These are phyloP conservation scores for Drosophila pullipes DNA, from an alignment of 2,888 invertebrate species.

Conservation along the genomic window DNA sequence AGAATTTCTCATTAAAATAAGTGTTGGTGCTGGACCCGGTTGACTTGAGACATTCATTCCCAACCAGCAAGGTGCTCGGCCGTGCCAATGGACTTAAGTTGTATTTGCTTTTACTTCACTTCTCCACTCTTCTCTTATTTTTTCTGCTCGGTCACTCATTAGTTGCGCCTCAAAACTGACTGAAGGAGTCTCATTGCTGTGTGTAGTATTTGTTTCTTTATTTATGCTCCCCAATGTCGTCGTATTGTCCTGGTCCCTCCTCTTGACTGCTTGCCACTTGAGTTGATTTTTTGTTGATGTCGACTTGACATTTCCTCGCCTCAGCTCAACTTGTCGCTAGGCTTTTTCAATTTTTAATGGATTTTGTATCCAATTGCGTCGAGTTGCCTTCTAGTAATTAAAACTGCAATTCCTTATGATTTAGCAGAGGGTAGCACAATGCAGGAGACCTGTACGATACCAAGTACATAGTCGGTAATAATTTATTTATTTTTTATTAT, in stretches of 20 bases:
- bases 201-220: constrained; percentile 46
- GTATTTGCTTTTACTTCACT: neutral
- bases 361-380: constrained; percentile 58
- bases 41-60: constrained; percentile 73
- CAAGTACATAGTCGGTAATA: neutral
- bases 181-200: constrained; percentile 30
- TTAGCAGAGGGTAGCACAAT: neutral
- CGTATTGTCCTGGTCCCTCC: constrained; percentile 29
- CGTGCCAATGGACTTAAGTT: constrained; percentile 75
- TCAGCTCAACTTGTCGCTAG: constrained; percentile 2
- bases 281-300: constrained; percentile 19
- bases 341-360: constrained; percentile 65
- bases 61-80: constrained; percentile 74
- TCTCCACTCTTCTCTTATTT: neutral
- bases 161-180: constrained; percentile 69
- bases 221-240: constrained; percentile 37
- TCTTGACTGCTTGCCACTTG: constrained; percentile 49
- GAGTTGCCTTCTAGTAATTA: constrained; percentile 58
- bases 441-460: neutral
- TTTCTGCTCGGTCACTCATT: constrained; percentile 66
- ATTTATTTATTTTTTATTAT: neutral
- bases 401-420: constrained; percentile 61
- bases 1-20: constrained; percentile 82
- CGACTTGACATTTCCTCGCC: constrained; percentile 7
- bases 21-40: constrained; percentile 74